Conservation (phyloP, 1,140 invertebrate genomes). For the Elysia chlorotica region DNA sequence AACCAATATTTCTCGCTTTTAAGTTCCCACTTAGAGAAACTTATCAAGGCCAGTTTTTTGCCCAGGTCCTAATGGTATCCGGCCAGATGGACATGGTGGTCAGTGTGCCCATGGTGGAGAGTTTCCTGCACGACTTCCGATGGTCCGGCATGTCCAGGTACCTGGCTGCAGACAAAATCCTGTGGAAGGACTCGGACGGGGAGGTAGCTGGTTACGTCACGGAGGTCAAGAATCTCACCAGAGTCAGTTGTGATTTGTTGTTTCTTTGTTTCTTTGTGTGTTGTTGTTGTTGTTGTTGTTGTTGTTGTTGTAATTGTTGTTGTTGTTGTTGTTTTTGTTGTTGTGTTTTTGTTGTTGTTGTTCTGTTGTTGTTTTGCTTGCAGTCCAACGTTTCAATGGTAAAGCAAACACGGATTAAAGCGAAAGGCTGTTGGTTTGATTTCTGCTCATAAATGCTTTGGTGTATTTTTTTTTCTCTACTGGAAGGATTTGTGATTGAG, state of each 20-base stretch:
- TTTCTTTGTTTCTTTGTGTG: background rate
- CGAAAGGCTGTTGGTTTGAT: no score
- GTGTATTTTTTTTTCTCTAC: no score
- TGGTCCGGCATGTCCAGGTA: slow-evolving; percentile 19
- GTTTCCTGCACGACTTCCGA: slow-evolving; percentile 7
- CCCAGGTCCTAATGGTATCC: slow-evolving; percentile 17
- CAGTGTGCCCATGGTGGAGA: slow-evolving; percentile 24
- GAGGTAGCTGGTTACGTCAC: slow-evolving; percentile 13
- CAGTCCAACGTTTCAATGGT: no score
- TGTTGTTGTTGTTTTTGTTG: background rate
- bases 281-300: background rate
- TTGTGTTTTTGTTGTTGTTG: background rate
- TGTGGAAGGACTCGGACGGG: background rate
- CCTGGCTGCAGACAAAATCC: background rate
- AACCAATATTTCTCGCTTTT: background rate
- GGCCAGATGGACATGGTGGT: slow-evolving; percentile 22
- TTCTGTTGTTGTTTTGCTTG: no score
- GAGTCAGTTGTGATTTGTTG: background rate
- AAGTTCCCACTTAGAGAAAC: background rate
- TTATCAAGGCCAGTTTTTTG: background rate
- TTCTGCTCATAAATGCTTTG: no score
- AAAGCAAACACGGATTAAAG: no score
- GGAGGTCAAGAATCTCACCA: slow-evolving; percentile 2
- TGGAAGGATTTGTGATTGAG: no score
- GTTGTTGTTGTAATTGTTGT: background rate